Conservation (phyloP, 2,888 invertebrate genomes). For the Polymixis flavicincta region DNA sequence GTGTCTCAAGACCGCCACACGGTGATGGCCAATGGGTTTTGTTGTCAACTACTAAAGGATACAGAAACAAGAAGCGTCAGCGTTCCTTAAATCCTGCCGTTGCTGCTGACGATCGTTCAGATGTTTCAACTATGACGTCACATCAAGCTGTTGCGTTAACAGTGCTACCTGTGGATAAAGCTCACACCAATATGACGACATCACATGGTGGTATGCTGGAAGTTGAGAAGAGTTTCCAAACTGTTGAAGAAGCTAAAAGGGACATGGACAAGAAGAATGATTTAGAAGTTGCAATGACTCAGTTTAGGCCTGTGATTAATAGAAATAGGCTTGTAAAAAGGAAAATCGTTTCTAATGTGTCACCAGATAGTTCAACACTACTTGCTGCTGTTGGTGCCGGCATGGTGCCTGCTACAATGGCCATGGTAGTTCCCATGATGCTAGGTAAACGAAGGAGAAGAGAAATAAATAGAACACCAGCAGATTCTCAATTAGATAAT, state of each 20-base stretch:
- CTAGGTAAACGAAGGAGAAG: slow-evolving; percentile 89
- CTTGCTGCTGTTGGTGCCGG: slow-evolving; percentile 94
- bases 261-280: slow-evolving; percentile 84
- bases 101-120: slow-evolving; percentile 72
- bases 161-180: slow-evolving; percentile 93
- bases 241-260: slow-evolving; percentile 91
- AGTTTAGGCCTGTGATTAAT: slow-evolving; percentile 77
- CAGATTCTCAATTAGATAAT: slow-evolving; percentile 72
- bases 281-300: slow-evolving; percentile 77
- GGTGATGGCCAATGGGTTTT: slow-evolving; percentile 95
- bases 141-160: slow-evolving; percentile 92
- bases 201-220: slow-evolving; percentile 94
- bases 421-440: slow-evolving; percentile 95
- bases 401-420: slow-evolving; percentile 95
- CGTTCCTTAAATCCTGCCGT: slow-evolving; percentile 77
- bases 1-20: slow-evolving; percentile 91
- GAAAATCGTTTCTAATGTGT: slow-evolving; percentile 79
- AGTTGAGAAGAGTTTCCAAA: slow-evolving; percentile 93
- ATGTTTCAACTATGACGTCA: slow-evolving; percentile 82
- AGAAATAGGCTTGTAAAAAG: slow-evolving; percentile 79
- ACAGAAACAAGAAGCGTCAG: slow-evolving; percentile 90
- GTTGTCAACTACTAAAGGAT: slow-evolving; percentile 94
- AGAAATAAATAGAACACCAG: slow-evolving; percentile 68
- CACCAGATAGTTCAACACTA: slow-evolving; percentile 91
- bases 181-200: slow-evolving; percentile 91